Evolutionary conservation across 2,797 vertebrate species (phyloP).

Genomic region (Poecile montanus): DNA sequence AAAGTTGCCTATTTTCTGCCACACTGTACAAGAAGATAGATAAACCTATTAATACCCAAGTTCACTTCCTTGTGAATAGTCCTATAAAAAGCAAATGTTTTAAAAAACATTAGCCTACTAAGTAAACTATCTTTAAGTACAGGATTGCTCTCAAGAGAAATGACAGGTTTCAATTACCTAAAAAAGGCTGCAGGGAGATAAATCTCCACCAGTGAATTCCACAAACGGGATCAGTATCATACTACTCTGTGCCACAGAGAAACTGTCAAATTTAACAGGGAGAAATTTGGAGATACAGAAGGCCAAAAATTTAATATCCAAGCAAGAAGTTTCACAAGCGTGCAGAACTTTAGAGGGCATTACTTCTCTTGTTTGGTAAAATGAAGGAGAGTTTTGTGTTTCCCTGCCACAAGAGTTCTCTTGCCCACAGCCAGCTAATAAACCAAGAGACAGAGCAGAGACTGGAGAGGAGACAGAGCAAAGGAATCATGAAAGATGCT

Average conservation of each 20-base stretch:
- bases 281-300: background rate
- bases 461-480: slow-evolving; percentile 1
- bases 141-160: slow-evolving; percentile 38
- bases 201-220: background rate
- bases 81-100: slow-evolving; percentile 9
- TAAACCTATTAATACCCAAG: background rate
- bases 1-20: background rate
- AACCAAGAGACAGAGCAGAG: background rate
- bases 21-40: background rate
- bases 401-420: background rate
- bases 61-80: background rate
- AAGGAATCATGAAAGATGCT: background rate
- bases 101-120: slow-evolving; percentile 13
- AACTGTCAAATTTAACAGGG: background rate
- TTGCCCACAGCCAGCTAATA: background rate
- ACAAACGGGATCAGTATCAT: background rate
- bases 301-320: background rate
- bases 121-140: slow-evolving; percentile 35
- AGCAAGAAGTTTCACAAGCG: background rate
- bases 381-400: background rate
- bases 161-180: slow-evolving; percentile 47
- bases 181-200: background rate
- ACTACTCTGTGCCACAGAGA: background rate
- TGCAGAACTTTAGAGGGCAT: background rate
- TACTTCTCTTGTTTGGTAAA: background rate